A percentile compares a stretch with the other conserved stretches of the same genome.
phyloP scores from a whole-genome alignment of 2,888 invertebrate genomes.

The Gari tellinella region DNA sequence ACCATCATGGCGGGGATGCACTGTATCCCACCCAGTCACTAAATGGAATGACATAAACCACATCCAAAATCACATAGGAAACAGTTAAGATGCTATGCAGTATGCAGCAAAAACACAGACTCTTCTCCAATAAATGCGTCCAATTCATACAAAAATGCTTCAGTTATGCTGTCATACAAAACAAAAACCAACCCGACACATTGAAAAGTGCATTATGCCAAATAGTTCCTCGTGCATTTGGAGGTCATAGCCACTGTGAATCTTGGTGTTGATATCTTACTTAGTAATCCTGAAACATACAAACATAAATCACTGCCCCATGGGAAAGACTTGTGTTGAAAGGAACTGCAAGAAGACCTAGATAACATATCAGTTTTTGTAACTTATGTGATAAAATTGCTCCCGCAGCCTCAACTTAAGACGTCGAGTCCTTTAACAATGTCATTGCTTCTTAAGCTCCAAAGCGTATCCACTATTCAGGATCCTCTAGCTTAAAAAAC shows the following conservation, averaged over 20 bases:
- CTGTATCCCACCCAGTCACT: background rate
- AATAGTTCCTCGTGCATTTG: slow-evolving; percentile 2
- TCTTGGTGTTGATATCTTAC: background rate
- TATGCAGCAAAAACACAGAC: background rate
- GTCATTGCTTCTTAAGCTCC: background rate
- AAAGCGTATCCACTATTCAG: slow-evolving; percentile 4
- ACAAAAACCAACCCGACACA: background rate
- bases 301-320: slow-evolving; percentile 9
- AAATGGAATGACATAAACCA: slow-evolving; percentile 23
- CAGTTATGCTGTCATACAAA: slow-evolving; percentile 3
- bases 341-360: slow-evolving; percentile 5
- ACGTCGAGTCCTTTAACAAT: slow-evolving; percentile 3
- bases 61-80: slow-evolving; percentile 26
- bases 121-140: too few species aligned
- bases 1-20: background rate
- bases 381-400: slow-evolving; percentile 1
- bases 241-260: slow-evolving; percentile 2
- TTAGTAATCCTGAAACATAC: background rate
- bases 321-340: slow-evolving; percentile 19
- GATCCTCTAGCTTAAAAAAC: background rate
- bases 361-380: background rate
- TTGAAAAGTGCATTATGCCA: background rate
- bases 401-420: background rate
- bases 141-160: slow-evolving; percentile 4
- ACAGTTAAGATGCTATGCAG: background rate